Evolutionary conservation across 2,797 vertebrate genomes (phyloP), one percentile per base, ranked within the genome.

Genomic region (Trematomus bernacchii): DNA sequence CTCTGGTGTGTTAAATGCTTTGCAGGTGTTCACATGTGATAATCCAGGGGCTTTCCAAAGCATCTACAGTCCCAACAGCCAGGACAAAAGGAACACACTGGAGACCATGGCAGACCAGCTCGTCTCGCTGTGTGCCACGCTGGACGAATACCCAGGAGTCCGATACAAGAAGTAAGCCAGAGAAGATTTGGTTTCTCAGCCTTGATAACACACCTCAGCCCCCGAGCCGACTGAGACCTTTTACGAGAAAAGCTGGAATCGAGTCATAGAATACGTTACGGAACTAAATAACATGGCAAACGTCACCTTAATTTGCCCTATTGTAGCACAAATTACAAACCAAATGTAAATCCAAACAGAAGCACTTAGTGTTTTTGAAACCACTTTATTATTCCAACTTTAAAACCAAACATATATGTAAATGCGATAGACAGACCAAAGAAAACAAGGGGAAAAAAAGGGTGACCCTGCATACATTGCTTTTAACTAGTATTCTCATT

Each of bases 61-160:
- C 86, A 96, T 98, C 90, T 99, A 98, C 60, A 96, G 95, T 87
- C 95, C 96, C 55, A 86, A 93, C 50, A 96, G 93, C 80, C 85
- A 91, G 67, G 95, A 96, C 71, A 96, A 93, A 93, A 93, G 65
- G 51, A 89, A 84, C 59, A 91, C 96, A 77, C 91, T 98, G 91
- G 92, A 95, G 78, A 89, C 64, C 3, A 87, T 96, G 0, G 97
- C 98, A 23, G 95, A 97, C 47, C 97, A 98, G 87, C 96, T 99
- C 10, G 97, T 98, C 73, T 97, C 97, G 0, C 93, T 99, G 3
- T 99, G 98, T 76, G 97, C 97, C 69, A 97, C 97, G 0, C 83
- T 99, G 85, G 96, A 98, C 13, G 98, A 99, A 87, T 96, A 98
- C 82, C 98, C 98, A 10, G 98, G 97, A 33, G 94, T 99, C 74